Evolutionary conservation across 2,113 vertebrate genomes (phyloP).

Genomic region (Bubo bubo): DNA sequence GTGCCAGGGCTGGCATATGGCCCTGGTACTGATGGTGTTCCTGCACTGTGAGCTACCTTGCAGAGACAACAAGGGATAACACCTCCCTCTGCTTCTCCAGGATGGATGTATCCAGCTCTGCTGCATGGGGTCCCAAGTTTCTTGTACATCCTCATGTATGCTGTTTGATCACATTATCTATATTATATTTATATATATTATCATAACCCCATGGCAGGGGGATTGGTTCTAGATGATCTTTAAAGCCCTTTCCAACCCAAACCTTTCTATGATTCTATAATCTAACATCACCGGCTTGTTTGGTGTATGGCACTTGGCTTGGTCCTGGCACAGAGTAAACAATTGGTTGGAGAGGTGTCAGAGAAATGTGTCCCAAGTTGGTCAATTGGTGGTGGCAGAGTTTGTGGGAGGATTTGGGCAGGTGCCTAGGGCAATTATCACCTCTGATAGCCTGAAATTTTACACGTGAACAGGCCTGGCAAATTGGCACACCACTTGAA

Average conservation of each 20-base stretch:
- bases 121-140: neutral
- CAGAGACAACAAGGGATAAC: accelerated
- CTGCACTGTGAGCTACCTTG: neutral
- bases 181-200: too few relatives aligned
- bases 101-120: neutral
- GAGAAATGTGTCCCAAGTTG: neutral
- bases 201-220: too few relatives aligned
- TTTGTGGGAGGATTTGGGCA: neutral
- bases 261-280: too few relatives aligned
- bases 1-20: accelerated
- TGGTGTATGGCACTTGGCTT: neutral
- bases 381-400: accelerated
- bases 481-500: neutral
- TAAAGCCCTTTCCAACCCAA: too few relatives aligned
- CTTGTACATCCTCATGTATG: accelerated
- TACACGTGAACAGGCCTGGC: neutral
- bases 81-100: neutral
- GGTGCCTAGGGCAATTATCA: neutral
- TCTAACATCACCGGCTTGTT: accelerated
- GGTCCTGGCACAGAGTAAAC: neutral
- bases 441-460: accelerated
- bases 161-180: neutral
- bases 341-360: neutral
- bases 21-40: neutral
- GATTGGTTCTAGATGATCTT: too few relatives aligned